Base-by-base conservation (phyloP, 1,140 invertebrate species). In the Phenacoccus solenopsis region DNA sequence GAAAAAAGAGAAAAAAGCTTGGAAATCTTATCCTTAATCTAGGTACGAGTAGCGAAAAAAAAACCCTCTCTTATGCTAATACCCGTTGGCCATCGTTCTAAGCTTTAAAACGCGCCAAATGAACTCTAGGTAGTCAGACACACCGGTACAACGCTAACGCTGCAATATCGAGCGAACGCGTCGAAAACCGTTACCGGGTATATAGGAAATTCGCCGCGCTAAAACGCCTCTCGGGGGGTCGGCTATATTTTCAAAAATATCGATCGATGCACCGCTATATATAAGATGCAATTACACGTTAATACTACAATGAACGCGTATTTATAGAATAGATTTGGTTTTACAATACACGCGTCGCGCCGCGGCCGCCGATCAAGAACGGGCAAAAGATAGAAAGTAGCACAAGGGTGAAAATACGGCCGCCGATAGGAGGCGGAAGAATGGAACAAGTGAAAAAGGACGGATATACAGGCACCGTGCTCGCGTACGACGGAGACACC, bases 251-350 rank as follows among this genome's bases (percentile, higher is more conserved):
- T 49, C 12, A 49, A 49, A 49, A 49, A 49, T 49, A 49, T 49
- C 38, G 38, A 49, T 49, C 38, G 38, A 49, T 49, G 38, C 38
- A 49, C 38, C 38, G 38, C 38, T 49, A 49, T n/a, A n/a, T n/a
- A 49, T 49, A 49, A 49, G 38, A 49, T 49, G 38, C 38, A 49
- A 49, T 49, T 49, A 49, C 38, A 49, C 38, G 38, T 49, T 49
- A 49, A 49, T 49, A 49, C 38, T 49, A 49, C 38, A 49, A 49
- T 49, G 38, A 49, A 49, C 38, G 38, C 38, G 38, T 49, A 49
- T 49, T 49, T 49, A 49, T 49, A 49, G 38, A 49, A 49, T 49
- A 49, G 38, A 49, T 49, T 49, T 49, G 38, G 38, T 13, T 49
- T 49, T 49, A 49, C 38, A 49, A 49, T 49, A 49, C 38, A 49